Percentiles rank a stretch among this genome's conserved stretches.
phyloP scores from a whole-genome alignment of 2,797 vertebrate species.

The Sylvia borin region DNA sequence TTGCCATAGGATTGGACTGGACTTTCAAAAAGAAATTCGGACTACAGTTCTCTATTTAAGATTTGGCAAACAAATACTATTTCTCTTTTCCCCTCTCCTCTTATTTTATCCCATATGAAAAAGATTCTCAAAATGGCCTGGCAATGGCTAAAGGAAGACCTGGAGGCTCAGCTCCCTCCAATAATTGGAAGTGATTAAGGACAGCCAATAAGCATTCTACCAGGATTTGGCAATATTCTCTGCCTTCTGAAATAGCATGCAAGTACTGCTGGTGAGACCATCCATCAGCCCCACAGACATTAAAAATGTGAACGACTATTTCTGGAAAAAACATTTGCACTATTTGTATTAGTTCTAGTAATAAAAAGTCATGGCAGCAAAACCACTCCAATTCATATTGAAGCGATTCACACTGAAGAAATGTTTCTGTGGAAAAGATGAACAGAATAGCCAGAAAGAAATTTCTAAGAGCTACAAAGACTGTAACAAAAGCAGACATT shows the following conservation, averaged over 20 bases:
- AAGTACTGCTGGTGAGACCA: neutral
- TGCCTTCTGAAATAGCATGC: neutral
- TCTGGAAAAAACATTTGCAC: neutral
- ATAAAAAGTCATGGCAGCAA: slow-evolving; percentile 9
- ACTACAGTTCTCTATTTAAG: neutral
- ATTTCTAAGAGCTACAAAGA: slow-evolving; percentile 49
- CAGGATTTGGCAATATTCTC: neutral
- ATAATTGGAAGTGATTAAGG: neutral
- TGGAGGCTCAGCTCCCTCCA: neutral
- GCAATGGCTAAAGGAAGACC: neutral
- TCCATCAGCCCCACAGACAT: neutral
- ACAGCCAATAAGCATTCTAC: neutral
- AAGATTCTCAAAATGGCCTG: neutral
- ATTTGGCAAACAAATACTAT: neutral
- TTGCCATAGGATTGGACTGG: neutral
- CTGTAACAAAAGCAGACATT: slow-evolving; percentile 52
- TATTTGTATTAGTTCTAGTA: slow-evolving; percentile 43
- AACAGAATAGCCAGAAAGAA: slow-evolving; percentile 58
- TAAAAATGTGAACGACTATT: slow-evolving; percentile 26
- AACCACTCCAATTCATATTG: neutral
- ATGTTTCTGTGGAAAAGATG: slow-evolving; percentile 35
- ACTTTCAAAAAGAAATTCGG: neutral
- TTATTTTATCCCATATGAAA: neutral
- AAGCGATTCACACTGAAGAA: slow-evolving; percentile 13
- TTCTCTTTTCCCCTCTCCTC: neutral